phyloP scores from a whole-genome alignment of 2,888 invertebrate genomes.

The Metallyticus violacea region DNA sequence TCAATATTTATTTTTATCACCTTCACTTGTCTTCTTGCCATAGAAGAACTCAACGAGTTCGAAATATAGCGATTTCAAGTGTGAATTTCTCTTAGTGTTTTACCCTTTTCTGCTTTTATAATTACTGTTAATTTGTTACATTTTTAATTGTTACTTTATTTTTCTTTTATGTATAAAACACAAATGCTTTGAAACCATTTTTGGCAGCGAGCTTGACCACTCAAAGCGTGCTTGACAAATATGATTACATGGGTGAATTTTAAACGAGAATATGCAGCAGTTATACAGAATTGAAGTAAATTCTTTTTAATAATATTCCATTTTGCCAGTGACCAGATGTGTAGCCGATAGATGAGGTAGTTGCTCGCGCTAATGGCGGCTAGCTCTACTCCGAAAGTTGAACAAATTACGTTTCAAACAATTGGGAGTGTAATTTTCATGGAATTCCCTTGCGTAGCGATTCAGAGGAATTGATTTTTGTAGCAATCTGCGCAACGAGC shows the following conservation, averaged over 20 bases:
- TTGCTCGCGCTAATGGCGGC: neutral
- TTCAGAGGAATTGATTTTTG: neutral
- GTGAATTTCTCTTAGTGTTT: no score
- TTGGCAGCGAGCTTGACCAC: no score
- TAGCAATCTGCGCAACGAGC: neutral
- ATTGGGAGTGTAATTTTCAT: neutral
- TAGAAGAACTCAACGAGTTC: no score
- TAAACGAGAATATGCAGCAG: neutral
- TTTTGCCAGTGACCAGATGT: neutral
- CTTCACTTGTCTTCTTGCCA: no score
- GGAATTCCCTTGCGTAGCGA: neutral
- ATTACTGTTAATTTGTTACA: no score
- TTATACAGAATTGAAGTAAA: neutral
- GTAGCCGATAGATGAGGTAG: neutral
- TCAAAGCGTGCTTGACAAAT: neutral
- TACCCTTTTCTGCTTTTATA: no score
- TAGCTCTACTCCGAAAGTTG: neutral
- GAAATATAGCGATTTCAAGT: no score
- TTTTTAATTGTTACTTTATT: no score
- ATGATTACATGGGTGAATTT: neutral
- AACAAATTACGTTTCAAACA: neutral
- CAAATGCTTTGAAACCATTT: no score
- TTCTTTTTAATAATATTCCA: neutral
- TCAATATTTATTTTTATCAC: no score
- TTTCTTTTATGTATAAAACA: no score